Evolutionary conservation across 2,888 invertebrate genomes (phyloP), one percentile per base, ranked within the genome.

Genomic region (Xestia c-nigrum): DNA sequence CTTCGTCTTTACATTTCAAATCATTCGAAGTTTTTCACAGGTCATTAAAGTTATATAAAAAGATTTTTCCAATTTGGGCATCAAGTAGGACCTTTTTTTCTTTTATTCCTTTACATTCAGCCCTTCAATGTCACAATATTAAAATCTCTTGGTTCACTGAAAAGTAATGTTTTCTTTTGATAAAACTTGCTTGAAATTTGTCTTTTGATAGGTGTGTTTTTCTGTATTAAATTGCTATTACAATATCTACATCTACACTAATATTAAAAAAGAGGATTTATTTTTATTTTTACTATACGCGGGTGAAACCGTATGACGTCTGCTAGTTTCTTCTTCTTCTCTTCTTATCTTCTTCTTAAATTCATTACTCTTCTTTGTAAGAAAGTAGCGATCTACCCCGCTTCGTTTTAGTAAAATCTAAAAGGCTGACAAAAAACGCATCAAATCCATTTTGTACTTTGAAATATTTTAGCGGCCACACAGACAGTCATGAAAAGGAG

Each of bases 41-140:
- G 46, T 78, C 75, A 70, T 86, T 80, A 75, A 75, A 73, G 57
- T 73, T 68, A 21, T 59, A 75, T 43, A 74, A 67, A 83, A 78
- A 69, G 12, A 63, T 74, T 74, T 65, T 66, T 72, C 64, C 31
- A 86, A 76, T 79, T 65, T 69, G 50, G 38, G 52, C 40, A 55
- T 72, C 38, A 74, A 72, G 64, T 19, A 61, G 38, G 38, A 63
- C 52, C 21, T 24, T 66, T 46, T 69, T 64, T 72, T 43, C 43
- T 59, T 52, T 69, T 63, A 69, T 64, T 24, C 24, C 64, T 64
- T 75, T 71, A 72, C 19, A 46, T 71, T 73, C 31, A 52, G 65
- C n/a, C 61, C n/a, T 61, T 63, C 14, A 47, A 24, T 21, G 50
- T 65, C 38, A 65, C 55, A 55, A 68, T 73, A 80, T 76, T 76